Conservation (phyloP, 1,140 invertebrate species). For the Phortica variegata region DNA sequence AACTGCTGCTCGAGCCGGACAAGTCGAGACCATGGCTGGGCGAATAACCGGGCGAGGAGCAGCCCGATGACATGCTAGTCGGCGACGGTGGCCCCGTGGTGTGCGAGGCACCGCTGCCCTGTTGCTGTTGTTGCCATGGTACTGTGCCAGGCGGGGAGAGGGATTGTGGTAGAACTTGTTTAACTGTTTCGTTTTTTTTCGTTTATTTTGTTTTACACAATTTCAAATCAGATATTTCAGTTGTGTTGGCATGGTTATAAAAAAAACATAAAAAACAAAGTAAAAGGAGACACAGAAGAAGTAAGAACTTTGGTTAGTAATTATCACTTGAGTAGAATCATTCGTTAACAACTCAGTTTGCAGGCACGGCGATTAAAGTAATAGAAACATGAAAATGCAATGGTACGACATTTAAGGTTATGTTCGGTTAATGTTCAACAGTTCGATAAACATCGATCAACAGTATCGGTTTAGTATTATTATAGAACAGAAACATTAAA, state of each 20-base stretch:
- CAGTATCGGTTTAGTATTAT: no score
- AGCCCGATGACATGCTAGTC: constrained; percentile 66
- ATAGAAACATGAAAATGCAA: no score
- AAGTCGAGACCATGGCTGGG: constrained; percentile 58
- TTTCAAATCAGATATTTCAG: no score
- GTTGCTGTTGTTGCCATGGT: constrained; percentile 61
- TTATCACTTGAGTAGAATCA: no score
- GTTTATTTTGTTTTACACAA: not conserved
- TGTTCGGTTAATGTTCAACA: no score
- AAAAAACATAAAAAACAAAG: constrained; percentile 7
- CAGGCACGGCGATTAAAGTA: not conserved
- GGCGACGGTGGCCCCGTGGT: constrained; percentile 62
- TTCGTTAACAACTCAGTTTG: no score
- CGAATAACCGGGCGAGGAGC: constrained; percentile 59
- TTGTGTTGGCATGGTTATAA: not conserved
- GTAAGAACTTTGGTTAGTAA: constrained; percentile 20
- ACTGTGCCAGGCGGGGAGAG: constrained; percentile 62
- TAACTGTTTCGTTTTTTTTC: constrained; percentile 56
- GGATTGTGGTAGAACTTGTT: constrained; percentile 64
- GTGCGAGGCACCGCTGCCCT: constrained; percentile 44
- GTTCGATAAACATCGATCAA: no score
- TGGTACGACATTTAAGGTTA: no score
- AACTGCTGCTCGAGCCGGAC: constrained; percentile 61
- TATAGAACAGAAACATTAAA: no score
- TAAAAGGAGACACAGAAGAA: constrained; percentile 6